Evolutionary conservation across 2,797 vertebrate species (phyloP), one percentile per base, ranked within the genome.

Genomic region (Menidia menidia): DNA sequence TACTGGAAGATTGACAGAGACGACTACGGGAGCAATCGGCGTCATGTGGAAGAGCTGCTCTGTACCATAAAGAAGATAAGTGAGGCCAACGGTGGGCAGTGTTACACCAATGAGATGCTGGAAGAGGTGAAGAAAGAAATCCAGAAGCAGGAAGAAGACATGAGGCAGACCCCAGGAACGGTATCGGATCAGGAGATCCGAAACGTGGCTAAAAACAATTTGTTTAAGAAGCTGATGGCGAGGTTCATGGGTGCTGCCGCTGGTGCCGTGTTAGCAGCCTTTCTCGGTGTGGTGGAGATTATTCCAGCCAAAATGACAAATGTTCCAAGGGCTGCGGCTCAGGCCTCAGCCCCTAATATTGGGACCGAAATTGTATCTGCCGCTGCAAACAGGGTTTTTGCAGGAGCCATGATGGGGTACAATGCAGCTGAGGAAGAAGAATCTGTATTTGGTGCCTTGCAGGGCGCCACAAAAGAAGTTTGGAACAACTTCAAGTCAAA

Each of bases 11-110:
- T 13, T 6, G 3, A 33, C 10, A 8, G 16, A 16, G 61, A 65
- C 10, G 4, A 35, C 6, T 73, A 87, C 69, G 78, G 67, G 30
- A 70, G 39, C 41, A 89, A 88, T 65, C 43, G 31, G 41, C 13
- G 70, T 25, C 88, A 87, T 6, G 71, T 53, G 25, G 18, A 10
- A 15, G 11, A 73, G 19, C 57, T 87, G 1, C 52, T 87, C 0
- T 35, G 64, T 1, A 84, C 75, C 0, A 31, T 78, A 3, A 82
- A 80, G 2, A 16, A 63, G 9, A 32, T 79, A 52, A 4, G 60
- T 0, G 19, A 10, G 25, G 0, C 12, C 16, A 83, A 86, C 9
- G 15, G 9, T 0, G 64, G 68, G 6, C 5, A 58, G 0, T 78
- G 14, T 59, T 87, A 74, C 53, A 86, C 77, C 12, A 85, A 78